phyloP scores from a whole-genome alignment of 2,888 invertebrate species.

The Gryllus longicercus region DNA sequence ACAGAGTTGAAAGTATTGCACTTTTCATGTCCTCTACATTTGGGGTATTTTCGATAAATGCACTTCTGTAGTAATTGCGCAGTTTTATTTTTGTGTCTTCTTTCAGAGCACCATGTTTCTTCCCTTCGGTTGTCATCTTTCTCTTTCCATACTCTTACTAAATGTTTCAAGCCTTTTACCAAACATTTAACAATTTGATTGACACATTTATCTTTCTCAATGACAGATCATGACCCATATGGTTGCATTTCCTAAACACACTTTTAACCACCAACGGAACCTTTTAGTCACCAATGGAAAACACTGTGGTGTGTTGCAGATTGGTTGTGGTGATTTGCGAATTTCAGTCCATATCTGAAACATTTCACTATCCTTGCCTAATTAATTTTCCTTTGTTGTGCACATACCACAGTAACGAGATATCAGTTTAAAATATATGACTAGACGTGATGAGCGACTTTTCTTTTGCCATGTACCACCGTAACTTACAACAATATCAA shows the following conservation, averaged over 20 bases:
- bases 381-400: not conserved
- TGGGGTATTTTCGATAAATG: no score
- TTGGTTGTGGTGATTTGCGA: slow-evolving; percentile 26
- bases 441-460: slow-evolving; percentile 29
- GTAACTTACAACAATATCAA: slow-evolving; percentile 27
- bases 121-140: no score
- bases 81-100: no score
- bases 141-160: no score
- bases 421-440: slow-evolving; percentile 31
- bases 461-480: no score
- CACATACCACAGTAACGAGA: slow-evolving; percentile 29
- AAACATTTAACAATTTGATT: slow-evolving; percentile 27
- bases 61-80: no score
- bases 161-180: no score
- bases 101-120: no score
- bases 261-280: not conserved
- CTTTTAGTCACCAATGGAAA: slow-evolving; percentile 31
- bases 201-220: slow-evolving; percentile 33
- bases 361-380: not conserved
- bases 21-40: no score
- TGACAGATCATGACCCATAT: slow-evolving; percentile 25
- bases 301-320: slow-evolving; percentile 26
- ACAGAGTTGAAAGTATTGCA: no score
- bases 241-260: slow-evolving; percentile 22
- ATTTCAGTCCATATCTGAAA: slow-evolving; percentile 26